Evolutionary conservation across 1,140 invertebrate genomes (phyloP).

Genomic region (Drosophila sulfurigaster): DNA sequence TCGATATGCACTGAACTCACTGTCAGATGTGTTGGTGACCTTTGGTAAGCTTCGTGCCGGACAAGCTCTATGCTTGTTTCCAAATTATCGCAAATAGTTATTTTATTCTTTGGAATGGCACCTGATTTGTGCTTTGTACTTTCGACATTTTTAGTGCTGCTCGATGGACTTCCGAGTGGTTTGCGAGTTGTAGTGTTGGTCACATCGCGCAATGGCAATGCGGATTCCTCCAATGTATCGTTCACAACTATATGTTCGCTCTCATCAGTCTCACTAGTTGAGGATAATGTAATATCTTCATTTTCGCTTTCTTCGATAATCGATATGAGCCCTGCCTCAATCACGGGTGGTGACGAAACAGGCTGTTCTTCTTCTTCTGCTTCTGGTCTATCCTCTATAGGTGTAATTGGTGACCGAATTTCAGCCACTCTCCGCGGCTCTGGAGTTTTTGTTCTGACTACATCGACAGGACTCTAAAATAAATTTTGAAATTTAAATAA

Average conservation of each 20-base stretch:
- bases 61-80: conserved; percentile 27
- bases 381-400: not conserved
- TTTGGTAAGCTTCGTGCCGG: not conserved
- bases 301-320: conserved; percentile 38
- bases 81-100: not conserved
- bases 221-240: not conserved
- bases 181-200: not conserved
- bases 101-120: not conserved
- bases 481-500: not conserved
- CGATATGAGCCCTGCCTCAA: conserved; percentile 2
- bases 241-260: not conserved
- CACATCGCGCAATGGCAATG: conserved; percentile 15
- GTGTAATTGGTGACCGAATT: not conserved
- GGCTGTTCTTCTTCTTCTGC: not conserved
- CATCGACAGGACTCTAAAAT: not conserved
- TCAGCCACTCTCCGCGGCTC: conserved; percentile 30
- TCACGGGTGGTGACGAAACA: not conserved
- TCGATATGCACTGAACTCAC: not conserved
- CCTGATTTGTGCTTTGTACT: not conserved
- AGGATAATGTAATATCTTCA: conserved; percentile 16
- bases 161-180: not conserved
- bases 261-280: not conserved
- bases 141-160: not conserved
- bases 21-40: not conserved
- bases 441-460: conserved; percentile 6